Base-by-base conservation (phyloP, 2,113 vertebrate genomes). In the Vombatus ursinus region DNA sequence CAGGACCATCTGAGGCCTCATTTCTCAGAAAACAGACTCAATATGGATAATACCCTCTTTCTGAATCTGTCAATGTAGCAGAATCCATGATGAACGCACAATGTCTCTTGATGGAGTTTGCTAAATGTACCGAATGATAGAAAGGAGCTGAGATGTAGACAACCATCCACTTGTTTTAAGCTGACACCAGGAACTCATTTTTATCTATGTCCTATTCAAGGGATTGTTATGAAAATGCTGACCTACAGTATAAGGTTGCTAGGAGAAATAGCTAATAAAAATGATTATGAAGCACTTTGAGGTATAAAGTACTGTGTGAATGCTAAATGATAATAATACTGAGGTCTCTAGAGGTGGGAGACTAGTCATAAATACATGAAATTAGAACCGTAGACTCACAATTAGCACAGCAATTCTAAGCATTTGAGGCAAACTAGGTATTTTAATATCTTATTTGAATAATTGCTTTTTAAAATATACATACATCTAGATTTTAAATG, bases 31-130 rank as follows among this genome's bases (percentile, higher is more conserved):
- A 16, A 26, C 26, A 96, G 91, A 96, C 52, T 93, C 97, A 92
- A 96, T 95, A 77, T 96, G 94, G 93, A 93, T 95, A 95, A 95
- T 68, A 91, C 96, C 91, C 94, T 26, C 96, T 96, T 49, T 94
- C 48, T 37, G 90, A 53, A n/a, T 90, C 92, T 91, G 9, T 93
- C 92, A 92, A 57, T 52, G 44, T 44, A 90, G 95, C 94, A 96
- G 95, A 95, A 95, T 91, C 92, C 92, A 93, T 90, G 92, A n/a
- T 90, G 93, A 94, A 96, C 95, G 92, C 3, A 37, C 31, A n/a
- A 90, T 52, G 89, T 68, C 48, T 89, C 52, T 95, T 95, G 61
- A 91, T 0, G 57, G 49, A n/a, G 51, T 49, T n/a, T 93, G 90
- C 91, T 93, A 94, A 96, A 89, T 52, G 24, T 52, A 89, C 22